These are phyloP conservation scores for Siniperca obscura DNA, from an alignment of 2,797 vertebrate genomes.

Conservation along the genomic window DNA sequence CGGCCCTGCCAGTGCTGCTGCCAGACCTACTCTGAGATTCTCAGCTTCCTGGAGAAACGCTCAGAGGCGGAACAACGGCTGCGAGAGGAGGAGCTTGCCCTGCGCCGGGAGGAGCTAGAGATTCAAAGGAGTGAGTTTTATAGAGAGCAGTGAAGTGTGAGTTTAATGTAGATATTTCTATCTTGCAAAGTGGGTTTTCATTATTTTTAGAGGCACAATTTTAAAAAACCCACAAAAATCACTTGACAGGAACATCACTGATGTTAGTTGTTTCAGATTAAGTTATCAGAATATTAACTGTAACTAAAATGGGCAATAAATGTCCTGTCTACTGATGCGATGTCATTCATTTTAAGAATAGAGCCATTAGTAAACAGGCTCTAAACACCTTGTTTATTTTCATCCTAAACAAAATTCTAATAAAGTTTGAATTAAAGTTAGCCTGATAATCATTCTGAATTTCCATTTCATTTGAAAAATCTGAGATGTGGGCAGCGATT, in stretches of 20 bases:
- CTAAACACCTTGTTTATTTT: neutral
- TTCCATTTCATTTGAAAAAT: neutral
- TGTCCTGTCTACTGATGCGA: neutral
- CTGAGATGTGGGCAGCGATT: neutral
- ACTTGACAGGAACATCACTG: neutral
- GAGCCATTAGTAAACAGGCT: neutral
- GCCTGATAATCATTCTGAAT: neutral
- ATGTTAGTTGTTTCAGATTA: neutral
- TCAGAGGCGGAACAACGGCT: slow-evolving; percentile 86
- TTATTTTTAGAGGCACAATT: neutral
- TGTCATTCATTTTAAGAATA: neutral
- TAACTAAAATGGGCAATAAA: neutral
- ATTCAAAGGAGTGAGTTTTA: slow-evolving; percentile 82
- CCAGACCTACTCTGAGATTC: slow-evolving; percentile 87
- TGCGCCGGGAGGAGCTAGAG: slow-evolving; percentile 86
- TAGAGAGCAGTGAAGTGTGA: no score
- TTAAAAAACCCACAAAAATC: no score
- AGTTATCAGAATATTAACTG: neutral
- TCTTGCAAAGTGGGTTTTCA: neutral
- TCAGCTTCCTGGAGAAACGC: slow-evolving; percentile 88
- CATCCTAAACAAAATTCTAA: neutral
- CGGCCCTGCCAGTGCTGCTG: slow-evolving; percentile 87
- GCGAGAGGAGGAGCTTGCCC: slow-evolving; percentile 85
- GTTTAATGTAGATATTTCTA: neutral
- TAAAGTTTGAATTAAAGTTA: neutral